Base-by-base conservation (phyloP, 2,797 vertebrate genomes). In the Rhinophrynus dorsalis region DNA sequence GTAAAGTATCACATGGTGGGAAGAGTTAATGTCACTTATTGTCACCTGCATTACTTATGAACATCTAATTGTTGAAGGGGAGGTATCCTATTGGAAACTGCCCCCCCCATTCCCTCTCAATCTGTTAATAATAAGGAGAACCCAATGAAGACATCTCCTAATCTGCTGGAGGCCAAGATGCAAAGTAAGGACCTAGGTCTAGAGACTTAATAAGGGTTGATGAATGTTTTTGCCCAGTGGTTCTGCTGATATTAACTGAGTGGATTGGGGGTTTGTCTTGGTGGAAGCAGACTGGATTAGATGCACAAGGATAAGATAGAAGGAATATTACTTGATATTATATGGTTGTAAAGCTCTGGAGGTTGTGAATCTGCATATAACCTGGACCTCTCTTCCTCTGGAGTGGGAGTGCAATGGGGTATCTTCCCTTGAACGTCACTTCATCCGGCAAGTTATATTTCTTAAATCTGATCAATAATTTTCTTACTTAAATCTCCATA, bases 171-270 rank as follows among this genome's bases (percentile, higher is more conserved):
- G 40, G 45, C 55, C 48, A 69, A 20, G 17, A 75, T 78, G 75
- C 76, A 78, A 67, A 58, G 76, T 78, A 75, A 79, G 76, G 50
- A 44, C 40, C 17, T 20, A 3, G 7, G 40, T n/a, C n/a, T n/a
- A n/a, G n/a, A n/a, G n/a, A n/a, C n/a, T n/a, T n/a, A n/a, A n/a
- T n/a, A n/a, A n/a, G n/a, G n/a, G n/a, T 11, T 8, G 3, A 18
- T 44, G n/a, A 18, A 18, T 44, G 17, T 15, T 7, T 44, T 18
- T 44, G n/a, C 17, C 15, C 20, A 8, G 40, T 18, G 6, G 6
- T 9, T 1, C 6, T 15, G 18, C 42, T 32, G 18, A 59, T 57
- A 30, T 69, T 37, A 58, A 72, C 56, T 50, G 24, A 21, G 26
- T 35, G 38, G 33, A 61, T 67, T 67, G 33, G 29, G 23, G 17